Percentiles rank a stretch among this genome's conserved stretches.
phyloP scores from a whole-genome alignment of 2,888 invertebrate species.

The Globia sparganii region DNA sequence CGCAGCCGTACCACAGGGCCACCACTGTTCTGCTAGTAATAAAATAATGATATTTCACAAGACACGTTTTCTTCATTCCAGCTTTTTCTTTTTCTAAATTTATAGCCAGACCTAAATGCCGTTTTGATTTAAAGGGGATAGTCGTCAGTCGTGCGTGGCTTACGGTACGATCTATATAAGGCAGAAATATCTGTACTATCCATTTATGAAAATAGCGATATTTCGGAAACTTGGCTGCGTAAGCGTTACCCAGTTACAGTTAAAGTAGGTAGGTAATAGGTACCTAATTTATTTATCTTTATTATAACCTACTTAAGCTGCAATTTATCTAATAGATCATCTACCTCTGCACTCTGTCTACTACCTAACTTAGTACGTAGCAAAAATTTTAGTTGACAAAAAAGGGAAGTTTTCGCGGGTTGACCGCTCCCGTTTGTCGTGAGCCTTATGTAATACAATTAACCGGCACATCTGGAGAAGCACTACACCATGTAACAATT shows the following conservation, averaged over 20 bases:
- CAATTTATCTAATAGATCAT: background rate
- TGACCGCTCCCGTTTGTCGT: background rate
- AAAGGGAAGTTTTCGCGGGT: background rate
- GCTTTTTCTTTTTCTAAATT: slow-evolving; percentile 8
- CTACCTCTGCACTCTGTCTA: background rate
- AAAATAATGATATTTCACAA: background rate
- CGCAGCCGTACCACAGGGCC: no score
- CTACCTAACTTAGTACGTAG: background rate
- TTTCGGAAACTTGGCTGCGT: background rate
- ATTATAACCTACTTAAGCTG: background rate
- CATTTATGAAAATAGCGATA: slow-evolving; percentile 9
- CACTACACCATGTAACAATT: slow-evolving; percentile 33
- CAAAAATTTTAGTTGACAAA: background rate
- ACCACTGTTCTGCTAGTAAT: background rate
- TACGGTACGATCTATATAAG: slow-evolving; percentile 4
- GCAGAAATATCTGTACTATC: slow-evolving; percentile 16
- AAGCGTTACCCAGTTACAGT: no score
- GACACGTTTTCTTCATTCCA: background rate
- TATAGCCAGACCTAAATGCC: slow-evolving; percentile 9
- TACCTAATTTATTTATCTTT: background rate
- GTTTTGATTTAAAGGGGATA: slow-evolving; percentile 6
- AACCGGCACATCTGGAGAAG: slow-evolving; percentile 37
- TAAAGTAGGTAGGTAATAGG: background rate
- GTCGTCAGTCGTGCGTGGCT: background rate
- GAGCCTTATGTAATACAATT: slow-evolving; percentile 37